These are phyloP conservation scores for Dasypus novemcinctus DNA, from an alignment of 2,113 vertebrate species.

Conservation along the genomic window DNA sequence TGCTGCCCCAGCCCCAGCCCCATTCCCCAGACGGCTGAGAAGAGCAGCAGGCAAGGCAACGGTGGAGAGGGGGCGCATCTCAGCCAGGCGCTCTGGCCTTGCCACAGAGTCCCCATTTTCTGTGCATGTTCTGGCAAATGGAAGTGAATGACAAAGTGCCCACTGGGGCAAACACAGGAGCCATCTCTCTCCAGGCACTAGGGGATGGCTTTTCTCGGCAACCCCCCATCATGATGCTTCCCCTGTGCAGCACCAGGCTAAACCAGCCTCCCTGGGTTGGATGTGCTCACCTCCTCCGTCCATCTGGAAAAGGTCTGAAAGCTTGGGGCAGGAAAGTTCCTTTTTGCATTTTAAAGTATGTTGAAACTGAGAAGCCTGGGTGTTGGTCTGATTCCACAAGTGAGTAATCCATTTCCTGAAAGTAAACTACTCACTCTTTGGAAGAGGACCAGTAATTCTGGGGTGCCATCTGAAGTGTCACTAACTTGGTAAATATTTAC, in stretches of 20 bases:
- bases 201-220: rapidly evolving
- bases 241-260: background rate
- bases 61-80: background rate
- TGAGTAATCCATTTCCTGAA: slow-evolving; percentile 68
- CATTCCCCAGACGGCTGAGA: slow-evolving; percentile 2
- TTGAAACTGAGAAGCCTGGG: slow-evolving; percentile 50
- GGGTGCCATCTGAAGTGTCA: slow-evolving; percentile 27
- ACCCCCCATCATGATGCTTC: background rate
- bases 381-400: slow-evolving; percentile 60
- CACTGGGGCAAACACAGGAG: background rate
- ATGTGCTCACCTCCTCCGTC: background rate
- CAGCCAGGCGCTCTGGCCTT: background rate
- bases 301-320: slow-evolving; percentile 61
- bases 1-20: background rate
- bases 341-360: slow-evolving; percentile 57
- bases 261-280: background rate
- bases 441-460: slow-evolving; percentile 29
- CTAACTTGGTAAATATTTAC: slow-evolving; percentile 49
- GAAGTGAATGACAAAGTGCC: background rate
- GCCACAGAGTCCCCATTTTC: background rate
- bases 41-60: background rate
- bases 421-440: slow-evolving; percentile 55
- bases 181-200: rapidly evolving
- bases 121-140: background rate
- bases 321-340: slow-evolving; percentile 14